Percentiles rank a stretch among this genome's conserved stretches.
Evolutionary conservation across 2,113 vertebrate species (phyloP).

Genomic region (Antennarius striatus): DNA sequence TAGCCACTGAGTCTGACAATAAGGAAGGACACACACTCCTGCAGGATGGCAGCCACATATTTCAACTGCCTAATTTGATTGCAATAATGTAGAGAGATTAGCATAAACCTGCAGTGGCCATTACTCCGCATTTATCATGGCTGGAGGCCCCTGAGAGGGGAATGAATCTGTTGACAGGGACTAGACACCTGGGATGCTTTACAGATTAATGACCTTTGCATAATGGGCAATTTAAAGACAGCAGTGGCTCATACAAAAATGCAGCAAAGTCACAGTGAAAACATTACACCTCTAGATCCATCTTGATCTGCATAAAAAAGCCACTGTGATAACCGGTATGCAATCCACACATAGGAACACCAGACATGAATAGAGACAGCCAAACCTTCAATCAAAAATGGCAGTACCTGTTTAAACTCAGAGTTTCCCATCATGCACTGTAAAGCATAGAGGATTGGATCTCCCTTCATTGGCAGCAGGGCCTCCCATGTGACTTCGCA

Average conservation of each 20-base stretch:
- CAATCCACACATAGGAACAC: conserved; percentile 18
- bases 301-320: conserved; percentile 36
- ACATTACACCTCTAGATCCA: conserved; percentile 33
- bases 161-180: conserved; percentile 41
- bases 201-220: conserved; percentile 64
- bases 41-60: conserved; percentile 21
- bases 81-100: conserved; percentile 43
- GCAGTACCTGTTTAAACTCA: conserved; percentile 93
- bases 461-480: conserved; percentile 91
- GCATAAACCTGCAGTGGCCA: conserved; percentile 45
- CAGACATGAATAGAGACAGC: background rate
- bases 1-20: conserved; percentile 7
- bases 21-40: conserved; percentile 16
- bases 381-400: background rate
- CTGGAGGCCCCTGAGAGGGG: conserved; percentile 36
- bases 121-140: conserved; percentile 50
- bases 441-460: conserved; percentile 91
- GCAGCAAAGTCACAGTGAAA: conserved; percentile 6
- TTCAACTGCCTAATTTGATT: conserved; percentile 50
- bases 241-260: conserved; percentile 29
- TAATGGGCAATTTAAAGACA: conserved; percentile 58
- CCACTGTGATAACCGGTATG: conserved; percentile 30
- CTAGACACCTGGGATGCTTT: conserved; percentile 42
- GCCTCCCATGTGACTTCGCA: conserved; percentile 94
- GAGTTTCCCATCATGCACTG: conserved; percentile 94